Base-by-base conservation (phyloP, 1,140 invertebrate genomes). In the Centruroides sculpturatus region DNA sequence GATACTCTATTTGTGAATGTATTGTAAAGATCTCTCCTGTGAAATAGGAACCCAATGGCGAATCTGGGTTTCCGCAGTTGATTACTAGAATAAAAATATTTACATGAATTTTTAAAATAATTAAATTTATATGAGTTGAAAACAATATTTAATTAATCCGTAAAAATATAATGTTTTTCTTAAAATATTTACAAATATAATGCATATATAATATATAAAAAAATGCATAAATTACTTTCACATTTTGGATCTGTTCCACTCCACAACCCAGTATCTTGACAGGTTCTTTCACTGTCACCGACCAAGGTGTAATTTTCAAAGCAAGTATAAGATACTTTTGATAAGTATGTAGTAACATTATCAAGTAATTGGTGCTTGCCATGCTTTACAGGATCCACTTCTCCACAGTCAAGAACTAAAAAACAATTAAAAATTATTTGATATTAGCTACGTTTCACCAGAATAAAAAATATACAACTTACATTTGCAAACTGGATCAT, bases 1-100 rank as follows among this genome's bases (percentile, higher is more conserved):
- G 83, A 71, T 92, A 94, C 65, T 86, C 82, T 23, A 95, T 87
- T 9, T 80, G 81, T 0, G 86, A 88, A 71, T 91, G 87, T 0
- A 94, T 82, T 68, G 89, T 88, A 66, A 91, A 85, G 66, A 89
- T 86, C 69, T 89, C 87, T 0, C 86, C 88, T 5, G 87, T 83
- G 13, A 93, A 86, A 69, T 83, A 88, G 35, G 87, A 85, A 50
- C 87, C 89, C 0, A 82, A 70, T 0, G 88, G 87, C 6, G 89
- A 83, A 69, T 90, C 83, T 0, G 90, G 90, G 64, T 89, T 85
- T n/a, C 85, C 82, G 71, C 91, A 95, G 2, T 84, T 83, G 50
- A 92, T 90, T 63, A 92, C 89, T 91, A 69, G 35, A 76, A 41
- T 41, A 41, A 41, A 41, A 41, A 23, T 23, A 23, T 41, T 41